Conservation (phyloP, 1,140 invertebrate genomes). For the Macrotrachela quadricornifera region DNA sequence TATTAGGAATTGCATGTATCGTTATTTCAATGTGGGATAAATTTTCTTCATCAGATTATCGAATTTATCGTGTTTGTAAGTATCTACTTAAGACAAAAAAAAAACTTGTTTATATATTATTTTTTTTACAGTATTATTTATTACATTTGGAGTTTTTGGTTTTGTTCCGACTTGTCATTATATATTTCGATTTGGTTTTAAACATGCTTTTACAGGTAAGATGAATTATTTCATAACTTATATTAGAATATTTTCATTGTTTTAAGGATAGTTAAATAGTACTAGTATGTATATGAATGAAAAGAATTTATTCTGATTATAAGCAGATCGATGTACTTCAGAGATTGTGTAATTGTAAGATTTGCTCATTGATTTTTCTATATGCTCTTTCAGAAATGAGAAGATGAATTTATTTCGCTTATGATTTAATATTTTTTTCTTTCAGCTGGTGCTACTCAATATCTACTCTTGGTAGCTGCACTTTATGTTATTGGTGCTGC, state of each 20-base stretch:
- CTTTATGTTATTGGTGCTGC: slow-evolving; percentile 83
- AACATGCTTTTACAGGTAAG: slow-evolving; percentile 32
- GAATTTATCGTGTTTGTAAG: slow-evolving; percentile 55
- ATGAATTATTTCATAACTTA: too few relatives aligned
- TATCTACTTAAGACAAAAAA: neutral
- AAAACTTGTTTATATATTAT: too few relatives aligned
- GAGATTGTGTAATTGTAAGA: too few relatives aligned
- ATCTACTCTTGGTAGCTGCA: slow-evolving; percentile 82
- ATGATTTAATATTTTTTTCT: too few relatives aligned
- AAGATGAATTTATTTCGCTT: too few relatives aligned
- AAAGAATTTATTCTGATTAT: too few relatives aligned
- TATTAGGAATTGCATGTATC: slow-evolving; percentile 73
- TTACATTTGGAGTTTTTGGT: slow-evolving; percentile 78
- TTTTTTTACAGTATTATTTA: slow-evolving; percentile 52
- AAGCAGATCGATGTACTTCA: too few relatives aligned
- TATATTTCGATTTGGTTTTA: slow-evolving; percentile 34
- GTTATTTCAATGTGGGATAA: slow-evolving; percentile 91
- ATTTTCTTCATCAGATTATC: slow-evolving; percentile 71
- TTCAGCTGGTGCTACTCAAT: slow-evolving; percentile 55
- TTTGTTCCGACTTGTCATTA: slow-evolving; percentile 52
- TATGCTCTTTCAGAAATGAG: too few relatives aligned
- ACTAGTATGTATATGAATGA: too few relatives aligned
- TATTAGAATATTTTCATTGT: too few relatives aligned
- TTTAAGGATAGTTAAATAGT: too few relatives aligned
- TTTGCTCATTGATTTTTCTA: too few relatives aligned